These are phyloP conservation scores for Ectemnius cavifrons DNA, from an alignment of 2,888 invertebrate species.

Conservation along the genomic window DNA sequence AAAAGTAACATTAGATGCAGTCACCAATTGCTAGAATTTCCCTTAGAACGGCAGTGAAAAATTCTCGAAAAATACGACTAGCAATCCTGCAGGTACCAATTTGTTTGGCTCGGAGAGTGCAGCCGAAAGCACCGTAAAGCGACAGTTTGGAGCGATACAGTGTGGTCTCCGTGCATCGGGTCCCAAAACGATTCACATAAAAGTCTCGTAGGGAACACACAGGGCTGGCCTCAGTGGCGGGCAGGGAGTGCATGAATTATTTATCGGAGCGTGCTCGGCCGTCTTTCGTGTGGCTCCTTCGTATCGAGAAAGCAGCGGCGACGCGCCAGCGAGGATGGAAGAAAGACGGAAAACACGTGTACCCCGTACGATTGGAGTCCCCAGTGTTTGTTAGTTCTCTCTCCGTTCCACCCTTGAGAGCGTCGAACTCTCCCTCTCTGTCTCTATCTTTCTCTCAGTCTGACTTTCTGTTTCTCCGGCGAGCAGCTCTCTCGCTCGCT, in stretches of 20 bases:
- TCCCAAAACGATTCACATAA: conserved; percentile 42
- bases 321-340: not conserved
- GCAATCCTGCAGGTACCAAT: too few species aligned
- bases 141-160: too few species aligned
- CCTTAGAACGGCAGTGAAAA: too few species aligned
- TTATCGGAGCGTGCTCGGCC: conserved; percentile 43
- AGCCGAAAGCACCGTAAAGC: too few species aligned
- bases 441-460: not conserved
- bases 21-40: too few species aligned
- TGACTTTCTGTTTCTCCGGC: not conserved
- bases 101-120: too few species aligned
- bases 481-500: too few species aligned
- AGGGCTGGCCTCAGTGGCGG: conserved; percentile 20
- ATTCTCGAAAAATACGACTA: too few species aligned
- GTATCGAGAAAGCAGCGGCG: not conserved
- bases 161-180: too few species aligned
- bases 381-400: conserved; percentile 11
- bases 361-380: conserved; percentile 28
- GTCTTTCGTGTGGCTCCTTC: conserved; percentile 11
- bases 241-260: conserved; percentile 55
- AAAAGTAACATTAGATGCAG: too few species aligned
- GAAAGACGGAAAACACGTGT: conserved; percentile 19
- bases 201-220: conserved; percentile 18
- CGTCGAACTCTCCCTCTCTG: too few species aligned
- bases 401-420: not conserved